These are phyloP conservation scores for Marronus borbonicus DNA, from an alignment of 2,888 invertebrate species.

Conservation along the genomic window DNA sequence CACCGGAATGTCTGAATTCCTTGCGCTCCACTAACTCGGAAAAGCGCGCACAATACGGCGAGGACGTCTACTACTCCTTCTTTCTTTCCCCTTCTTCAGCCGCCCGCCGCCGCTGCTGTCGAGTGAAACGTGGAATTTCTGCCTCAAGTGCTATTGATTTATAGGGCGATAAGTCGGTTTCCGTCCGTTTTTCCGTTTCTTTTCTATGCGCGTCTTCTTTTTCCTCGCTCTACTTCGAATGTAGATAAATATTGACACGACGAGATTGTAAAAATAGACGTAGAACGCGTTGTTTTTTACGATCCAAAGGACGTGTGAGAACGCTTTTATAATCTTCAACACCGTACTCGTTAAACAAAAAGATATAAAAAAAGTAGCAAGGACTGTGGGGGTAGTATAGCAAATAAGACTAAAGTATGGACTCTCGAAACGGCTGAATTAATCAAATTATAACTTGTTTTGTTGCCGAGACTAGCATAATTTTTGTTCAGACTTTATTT, in stretches of 20 bases:
- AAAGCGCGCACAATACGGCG: constrained; percentile 46
- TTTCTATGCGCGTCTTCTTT: not conserved
- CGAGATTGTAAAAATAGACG: not conserved
- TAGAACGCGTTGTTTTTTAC: too few relatives aligned
- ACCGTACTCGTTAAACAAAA: not conserved
- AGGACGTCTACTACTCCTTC: not conserved
- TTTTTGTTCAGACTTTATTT: too few relatives aligned
- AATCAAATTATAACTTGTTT: too few relatives aligned
- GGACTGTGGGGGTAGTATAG: too few relatives aligned
- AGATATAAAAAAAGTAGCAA: too few relatives aligned
- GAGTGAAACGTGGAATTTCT: constrained; percentile 26
- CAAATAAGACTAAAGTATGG: too few relatives aligned
- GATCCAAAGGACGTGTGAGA: not conserved
- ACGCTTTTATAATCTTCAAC: constrained; percentile 8
- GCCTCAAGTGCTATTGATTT: constrained; percentile 45
- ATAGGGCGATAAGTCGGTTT: constrained; percentile 31
- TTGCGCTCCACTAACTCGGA: constrained; percentile 47
- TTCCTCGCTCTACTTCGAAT: not conserved
- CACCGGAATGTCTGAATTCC: constrained; percentile 60
- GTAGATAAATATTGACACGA: not conserved
- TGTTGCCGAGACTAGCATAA: too few relatives aligned
- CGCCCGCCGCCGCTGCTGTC: not conserved
- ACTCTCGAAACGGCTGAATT: too few relatives aligned
- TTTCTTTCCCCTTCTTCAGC: not conserved
- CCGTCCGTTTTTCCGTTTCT: not conserved